Percentiles rank a stretch among this genome's conserved stretches.
phyloP scores from a whole-genome alignment of 2,888 invertebrate species.

The Agrotis ipsilon region DNA sequence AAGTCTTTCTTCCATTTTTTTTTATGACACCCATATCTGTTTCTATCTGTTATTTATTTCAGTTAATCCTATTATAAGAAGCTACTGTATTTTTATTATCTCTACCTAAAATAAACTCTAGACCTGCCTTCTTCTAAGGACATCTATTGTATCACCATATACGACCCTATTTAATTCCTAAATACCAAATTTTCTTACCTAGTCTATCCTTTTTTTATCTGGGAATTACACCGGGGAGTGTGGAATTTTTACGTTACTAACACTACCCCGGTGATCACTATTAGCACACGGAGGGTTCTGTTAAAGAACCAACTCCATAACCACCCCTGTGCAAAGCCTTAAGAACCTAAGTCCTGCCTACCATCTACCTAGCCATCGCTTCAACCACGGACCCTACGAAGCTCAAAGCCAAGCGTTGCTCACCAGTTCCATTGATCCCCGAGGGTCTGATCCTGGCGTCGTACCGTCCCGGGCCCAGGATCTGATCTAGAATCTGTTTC shows the following conservation, averaged over 20 bases:
- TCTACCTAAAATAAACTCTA: not conserved
- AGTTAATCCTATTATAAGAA: not conserved
- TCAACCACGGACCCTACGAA: constrained; percentile 48
- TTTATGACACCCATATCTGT: no score
- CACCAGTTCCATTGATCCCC: constrained; percentile 98
- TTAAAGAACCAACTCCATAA: not conserved
- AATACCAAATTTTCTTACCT: no score
- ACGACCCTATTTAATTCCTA: no score
- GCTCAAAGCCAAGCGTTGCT: constrained; percentile 76
- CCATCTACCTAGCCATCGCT: constrained; percentile 43
- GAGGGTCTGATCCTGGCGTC: constrained; percentile 98
- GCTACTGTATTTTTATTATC: not conserved
- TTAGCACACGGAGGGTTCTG: no score
- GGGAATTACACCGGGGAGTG: not conserved
- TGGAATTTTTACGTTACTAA: not conserved
- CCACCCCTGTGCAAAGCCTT: no score
- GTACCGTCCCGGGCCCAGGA: constrained; percentile 97
- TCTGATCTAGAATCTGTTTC: constrained; percentile 98
- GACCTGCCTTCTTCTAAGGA: not conserved
- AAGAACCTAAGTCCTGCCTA: not conserved
- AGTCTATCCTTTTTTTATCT: not conserved
- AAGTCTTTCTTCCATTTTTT: not conserved
- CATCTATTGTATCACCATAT: no score
- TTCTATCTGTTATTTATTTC: not conserved
- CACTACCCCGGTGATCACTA: not conserved